Conservation (phyloP, 2,113 vertebrate species). For the Mystacornis crossleyi region DNA sequence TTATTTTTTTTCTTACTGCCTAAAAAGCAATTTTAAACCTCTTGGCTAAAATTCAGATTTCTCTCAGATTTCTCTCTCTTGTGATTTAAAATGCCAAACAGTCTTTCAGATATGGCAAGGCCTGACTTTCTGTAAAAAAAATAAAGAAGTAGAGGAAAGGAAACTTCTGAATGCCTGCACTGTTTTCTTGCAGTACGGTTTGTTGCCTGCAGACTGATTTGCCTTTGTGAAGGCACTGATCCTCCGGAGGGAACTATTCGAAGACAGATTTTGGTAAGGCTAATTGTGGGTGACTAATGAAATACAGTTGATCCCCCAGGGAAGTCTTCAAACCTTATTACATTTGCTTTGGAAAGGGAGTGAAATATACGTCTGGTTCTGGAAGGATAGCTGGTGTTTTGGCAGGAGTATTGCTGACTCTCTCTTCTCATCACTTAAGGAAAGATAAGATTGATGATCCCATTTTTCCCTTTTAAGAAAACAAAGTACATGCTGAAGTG, state of each 20-base stretch:
- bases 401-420: background rate
- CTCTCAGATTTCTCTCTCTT: background rate
- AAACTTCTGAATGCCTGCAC: background rate
- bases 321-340: background rate
- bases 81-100: background rate
- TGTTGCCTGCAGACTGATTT: conserved; percentile 83
- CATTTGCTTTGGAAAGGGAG: background rate
- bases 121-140: background rate
- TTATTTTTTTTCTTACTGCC: background rate
- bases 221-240: conserved; percentile 71
- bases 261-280: conserved; percentile 87
- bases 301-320: background rate
- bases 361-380: background rate
- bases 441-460: background rate
- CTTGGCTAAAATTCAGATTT: background rate
- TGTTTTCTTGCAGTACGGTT: conserved; percentile 81
- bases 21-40: background rate
- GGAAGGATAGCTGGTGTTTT: background rate
- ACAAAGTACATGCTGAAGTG: background rate
- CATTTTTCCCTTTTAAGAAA: background rate
- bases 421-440: background rate
- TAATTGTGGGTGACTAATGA: background rate
- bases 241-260: conserved; percentile 78
- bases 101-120: background rate
- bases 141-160: background rate